Evolutionary conservation across 64 coral and sea anemone genomes (phyloP).

Genomic region (Montipora foliosa): DNA sequence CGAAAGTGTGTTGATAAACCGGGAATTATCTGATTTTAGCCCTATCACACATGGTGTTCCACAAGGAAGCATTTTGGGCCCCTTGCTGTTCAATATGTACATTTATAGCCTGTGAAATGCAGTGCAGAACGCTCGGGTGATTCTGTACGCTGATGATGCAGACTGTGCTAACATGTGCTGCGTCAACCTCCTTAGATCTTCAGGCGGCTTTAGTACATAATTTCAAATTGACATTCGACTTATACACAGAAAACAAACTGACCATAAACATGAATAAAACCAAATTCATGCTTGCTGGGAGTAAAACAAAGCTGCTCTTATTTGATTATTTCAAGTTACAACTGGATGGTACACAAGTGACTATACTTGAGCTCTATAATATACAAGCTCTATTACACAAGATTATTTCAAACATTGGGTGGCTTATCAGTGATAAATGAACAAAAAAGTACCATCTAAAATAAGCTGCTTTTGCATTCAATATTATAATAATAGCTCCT

Average conservation of each 20-base stretch:
- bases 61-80: no score
- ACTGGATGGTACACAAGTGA: neutral
- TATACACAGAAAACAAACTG: neutral
- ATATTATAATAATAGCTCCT: no score
- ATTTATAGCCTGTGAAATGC: constrained; percentile 31
- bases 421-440: no score
- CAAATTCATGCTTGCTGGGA: constrained; percentile 53
- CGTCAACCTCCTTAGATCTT: constrained; percentile 21
- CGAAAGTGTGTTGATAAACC: no score
- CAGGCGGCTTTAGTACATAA: constrained; percentile 44
- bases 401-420: no score
- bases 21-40: no score
- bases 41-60: no score
- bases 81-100: neutral
- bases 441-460: no score
- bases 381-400: no score
- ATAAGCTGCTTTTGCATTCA: no score
- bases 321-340: constrained; percentile 56
- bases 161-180: constrained; percentile 40
- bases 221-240: constrained; percentile 49
- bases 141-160: constrained; percentile 49
- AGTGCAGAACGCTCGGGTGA: constrained; percentile 7
- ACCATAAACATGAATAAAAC: constrained; percentile 53
- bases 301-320: constrained; percentile 32
- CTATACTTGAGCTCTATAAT: no score